These are phyloP conservation scores for Conopomorpha cramerella DNA, from an alignment of 1,140 invertebrate species.

Conservation along the genomic window DNA sequence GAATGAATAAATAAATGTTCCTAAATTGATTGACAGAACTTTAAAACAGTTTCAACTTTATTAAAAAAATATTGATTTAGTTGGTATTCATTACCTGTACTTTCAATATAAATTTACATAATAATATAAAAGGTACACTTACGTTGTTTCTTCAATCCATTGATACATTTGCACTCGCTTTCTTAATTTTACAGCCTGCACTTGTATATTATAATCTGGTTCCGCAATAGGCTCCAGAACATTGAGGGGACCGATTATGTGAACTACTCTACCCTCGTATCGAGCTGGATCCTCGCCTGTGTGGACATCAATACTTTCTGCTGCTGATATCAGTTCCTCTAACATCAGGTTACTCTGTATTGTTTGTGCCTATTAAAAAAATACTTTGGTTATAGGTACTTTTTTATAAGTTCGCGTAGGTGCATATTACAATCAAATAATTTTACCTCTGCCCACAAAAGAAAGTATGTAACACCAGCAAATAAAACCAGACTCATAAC, in stretches of 20 bases:
- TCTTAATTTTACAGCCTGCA: slow-evolving; percentile 74
- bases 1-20: too few relatives aligned
- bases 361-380: slow-evolving; percentile 32
- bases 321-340: slow-evolving; percentile 34
- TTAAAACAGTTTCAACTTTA: too few relatives aligned
- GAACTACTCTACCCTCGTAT: slow-evolving; percentile 76
- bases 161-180: slow-evolving; percentile 89
- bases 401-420: too few relatives aligned
- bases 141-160: slow-evolving; percentile 80
- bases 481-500: slow-evolving; percentile 36
- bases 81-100: too few relatives aligned
- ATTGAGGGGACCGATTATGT: slow-evolving; percentile 72
- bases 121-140: slow-evolving; percentile 11
- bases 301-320: slow-evolving; percentile 41
- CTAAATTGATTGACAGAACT: too few relatives aligned
- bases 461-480: slow-evolving; percentile 41
- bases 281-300: slow-evolving; percentile 20
- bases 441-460: slow-evolving; percentile 47
- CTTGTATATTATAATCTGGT: slow-evolving; percentile 76
- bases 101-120: too few relatives aligned
- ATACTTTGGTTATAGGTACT: slow-evolving; percentile 1
- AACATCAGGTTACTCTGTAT: slow-evolving; percentile 45
- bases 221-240: slow-evolving; percentile 82
- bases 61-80: too few relatives aligned
- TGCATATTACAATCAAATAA: slow-evolving; percentile 1